These are phyloP conservation scores for Zophobas morio DNA, from an alignment of 1,140 invertebrate species.

Conservation along the genomic window DNA sequence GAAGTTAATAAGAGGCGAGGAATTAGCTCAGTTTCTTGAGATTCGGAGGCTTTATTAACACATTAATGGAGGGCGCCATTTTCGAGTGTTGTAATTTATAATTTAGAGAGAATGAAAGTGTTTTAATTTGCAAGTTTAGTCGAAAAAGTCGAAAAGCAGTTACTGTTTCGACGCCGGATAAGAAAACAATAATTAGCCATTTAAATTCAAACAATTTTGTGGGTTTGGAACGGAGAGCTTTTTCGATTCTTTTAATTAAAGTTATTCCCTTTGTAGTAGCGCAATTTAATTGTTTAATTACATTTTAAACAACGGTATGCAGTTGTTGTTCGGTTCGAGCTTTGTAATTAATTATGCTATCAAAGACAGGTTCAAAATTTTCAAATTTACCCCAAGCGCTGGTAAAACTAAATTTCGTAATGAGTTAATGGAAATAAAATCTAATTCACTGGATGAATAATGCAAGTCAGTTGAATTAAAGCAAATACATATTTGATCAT, in stretches of 20 bases:
- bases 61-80: background rate
- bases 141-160: background rate
- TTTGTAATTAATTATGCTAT: no score
- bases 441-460: no score
- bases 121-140: background rate
- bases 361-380: no score
- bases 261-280: background rate
- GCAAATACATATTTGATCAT: no score
- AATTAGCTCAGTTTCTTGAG: background rate
- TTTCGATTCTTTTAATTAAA: slow-evolving; percentile 18
- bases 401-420: no score
- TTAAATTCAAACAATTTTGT: slow-evolving; percentile 32
- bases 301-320: background rate
- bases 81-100: background rate
- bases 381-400: no score
- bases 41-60: background rate
- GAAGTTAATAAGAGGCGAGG: background rate
- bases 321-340: background rate
- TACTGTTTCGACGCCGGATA: background rate
- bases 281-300: slow-evolving; percentile 19
- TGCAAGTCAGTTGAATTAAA: no score
- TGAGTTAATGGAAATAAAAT: no score
- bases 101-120: background rate
- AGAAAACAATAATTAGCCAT: slow-evolving; percentile 29
- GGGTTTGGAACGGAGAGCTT: slow-evolving; percentile 8